Base-by-base conservation (phyloP, 2,113 vertebrate genomes). In the Pimephales promelas region DNA sequence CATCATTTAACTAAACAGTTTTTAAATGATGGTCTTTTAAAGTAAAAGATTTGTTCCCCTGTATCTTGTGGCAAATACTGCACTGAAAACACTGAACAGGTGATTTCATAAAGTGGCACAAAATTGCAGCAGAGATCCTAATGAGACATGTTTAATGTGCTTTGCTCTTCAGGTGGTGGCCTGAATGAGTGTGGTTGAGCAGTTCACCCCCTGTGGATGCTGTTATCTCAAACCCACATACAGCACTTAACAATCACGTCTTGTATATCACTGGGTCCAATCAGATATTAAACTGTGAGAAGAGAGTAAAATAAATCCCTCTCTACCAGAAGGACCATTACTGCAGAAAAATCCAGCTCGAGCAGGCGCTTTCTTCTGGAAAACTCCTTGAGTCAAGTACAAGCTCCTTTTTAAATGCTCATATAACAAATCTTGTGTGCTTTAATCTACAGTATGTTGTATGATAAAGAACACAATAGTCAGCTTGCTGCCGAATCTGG, bases 201-300 rank as follows among this genome's bases (percentile, higher is more conserved):
- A 16, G 34, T 45, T 79, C 52, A 49, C 75, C 71, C 75, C 68
- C 75, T 36, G 68, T 74, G 82, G 82, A 76, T 43, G 45, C 14
- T 31, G 34, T 82, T 82, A 73, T 40, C 83, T 79, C 62, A 76
- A 79, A 61, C 79, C 64, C 73, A 31, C 74, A 79, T 68, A 64
- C 43, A 47, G 13, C 76, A 61, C 36, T 77, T 62, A 59, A 61
- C 76, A 62, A 62, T 43, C 14, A 31, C 83, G 22, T 74, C 86
- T 79, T 28, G 28, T 59, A 57, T 73, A 82, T 84, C 79, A 57
- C 68, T 34, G 47, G 24, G 78, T 64, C 72, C 77, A 84, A 87
- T 87, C 86, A 84, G 84, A 85, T 79, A 79, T 79, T 79, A 79
- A 79, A 24, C 13, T 0, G 34, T 78, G 76, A 61, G 36, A n/a